Percentiles rank a stretch among this genome's conserved stretches.
phyloP scores from a whole-genome alignment of 2,797 vertebrate genomes.

The Decapterus maruadsi region DNA sequence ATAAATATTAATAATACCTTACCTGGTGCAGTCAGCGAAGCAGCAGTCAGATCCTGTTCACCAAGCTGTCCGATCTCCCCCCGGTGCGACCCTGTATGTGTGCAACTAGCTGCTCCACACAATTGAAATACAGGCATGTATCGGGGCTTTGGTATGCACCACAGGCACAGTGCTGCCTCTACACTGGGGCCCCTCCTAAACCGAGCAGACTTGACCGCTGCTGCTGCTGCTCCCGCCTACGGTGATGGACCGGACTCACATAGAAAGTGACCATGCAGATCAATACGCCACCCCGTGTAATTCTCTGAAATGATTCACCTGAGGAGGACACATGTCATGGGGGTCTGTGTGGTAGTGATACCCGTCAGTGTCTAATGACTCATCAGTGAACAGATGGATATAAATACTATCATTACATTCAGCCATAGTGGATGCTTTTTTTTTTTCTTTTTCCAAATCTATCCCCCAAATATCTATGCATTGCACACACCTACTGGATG shows the following conservation, averaged over 20 bases:
- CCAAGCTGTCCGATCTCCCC: conserved; percentile 49
- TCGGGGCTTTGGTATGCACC: conserved; percentile 69
- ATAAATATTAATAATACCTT: conserved; percentile 28
- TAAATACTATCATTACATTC: not conserved
- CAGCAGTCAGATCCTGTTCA: conserved; percentile 53
- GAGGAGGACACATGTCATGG: not conserved
- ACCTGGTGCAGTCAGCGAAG: conserved; percentile 73
- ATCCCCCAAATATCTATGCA: conserved; percentile 59
- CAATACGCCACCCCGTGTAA: not conserved
- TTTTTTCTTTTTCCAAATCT: conserved; percentile 26
- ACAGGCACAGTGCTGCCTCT: conserved; percentile 67
- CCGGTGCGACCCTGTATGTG: conserved; percentile 40
- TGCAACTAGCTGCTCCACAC: conserved; percentile 60
- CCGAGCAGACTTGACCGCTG: conserved; percentile 61
- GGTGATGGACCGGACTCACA: conserved; percentile 41
- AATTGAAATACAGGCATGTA: conserved; percentile 70
- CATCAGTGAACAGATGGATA: not conserved
- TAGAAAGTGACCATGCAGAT: conserved; percentile 58
- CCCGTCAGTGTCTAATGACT: not conserved
- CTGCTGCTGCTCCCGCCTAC: conserved; percentile 74
- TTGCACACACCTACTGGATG: conserved; percentile 50
- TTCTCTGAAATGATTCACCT: not conserved
- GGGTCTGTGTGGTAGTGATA: not conserved
- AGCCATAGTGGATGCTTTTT: not conserved
- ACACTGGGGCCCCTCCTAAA: conserved; percentile 74